Base-by-base conservation (phyloP, 2,797 vertebrate genomes). In the Aldrovandia affinis region DNA sequence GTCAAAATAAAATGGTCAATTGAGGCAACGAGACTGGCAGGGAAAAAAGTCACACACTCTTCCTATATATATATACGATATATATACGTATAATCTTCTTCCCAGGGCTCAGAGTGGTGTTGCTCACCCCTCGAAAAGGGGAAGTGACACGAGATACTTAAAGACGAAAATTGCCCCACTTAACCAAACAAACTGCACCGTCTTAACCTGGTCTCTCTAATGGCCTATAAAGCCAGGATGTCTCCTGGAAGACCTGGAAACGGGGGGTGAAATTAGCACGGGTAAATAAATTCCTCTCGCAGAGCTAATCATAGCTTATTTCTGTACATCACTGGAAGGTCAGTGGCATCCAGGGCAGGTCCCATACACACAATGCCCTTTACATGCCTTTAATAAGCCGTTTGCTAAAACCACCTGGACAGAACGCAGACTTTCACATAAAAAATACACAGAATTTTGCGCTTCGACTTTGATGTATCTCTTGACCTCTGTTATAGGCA, bases 151-250 rank as follows among this genome's bases (percentile, higher is more conserved):
- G 88, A 92, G 92, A 94, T 93, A 92, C 91, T 92, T 93, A 90
- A 94, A 94, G 91, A 93, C 89, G 87, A 92, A 94, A 95, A 94
- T 92, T 92, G 90, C 90, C 90, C 92, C 92, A 93, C 93, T 93
- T 92, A 92, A 91, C 90, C 92, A 93, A 94, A 94, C 92, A 94
- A 93, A 94, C 92, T 88, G 87, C 85, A 79, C 90, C 81, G 86
- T 85, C 84, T 89, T 70, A 90, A 86, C 79, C 86, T 57, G 82
- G 86, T 86, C 83, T 88, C 93, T 93, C 92, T 94, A 94, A 94
- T 94, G 91, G 92, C 92, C 94, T 93, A 93, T 95, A 94, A 95
- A 95, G 86, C 90, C 92, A 92, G 90, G 91, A 95, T 93, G 93
- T 92, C 91, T 91, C 90, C 89, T 85, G 47, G 10, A 89, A 91